phyloP scores from a whole-genome alignment of 2,888 invertebrate genomes.

The Anorthoa munda region DNA sequence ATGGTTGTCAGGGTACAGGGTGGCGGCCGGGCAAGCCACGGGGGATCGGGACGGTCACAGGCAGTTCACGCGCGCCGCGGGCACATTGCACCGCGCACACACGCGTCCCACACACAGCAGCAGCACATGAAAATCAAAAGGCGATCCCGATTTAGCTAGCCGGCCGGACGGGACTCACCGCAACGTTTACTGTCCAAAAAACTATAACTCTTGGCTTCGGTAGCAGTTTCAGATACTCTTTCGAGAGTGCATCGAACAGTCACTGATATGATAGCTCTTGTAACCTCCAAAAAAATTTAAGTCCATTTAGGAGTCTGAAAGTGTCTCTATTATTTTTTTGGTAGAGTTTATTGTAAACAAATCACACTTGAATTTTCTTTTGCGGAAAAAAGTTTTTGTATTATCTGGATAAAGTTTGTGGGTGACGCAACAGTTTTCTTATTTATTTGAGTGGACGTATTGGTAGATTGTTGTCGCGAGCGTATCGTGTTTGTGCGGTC shows the following conservation, averaged over 20 bases:
- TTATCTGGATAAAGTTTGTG: constrained; percentile 59
- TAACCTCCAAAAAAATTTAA: constrained; percentile 71
- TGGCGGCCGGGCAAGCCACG: constrained; percentile 95
- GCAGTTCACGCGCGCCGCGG: constrained; percentile 89
- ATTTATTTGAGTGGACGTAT: constrained; percentile 74
- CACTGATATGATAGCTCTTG: constrained; percentile 81
- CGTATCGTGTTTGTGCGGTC: constrained; percentile 80
- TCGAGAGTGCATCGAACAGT: constrained; percentile 75
- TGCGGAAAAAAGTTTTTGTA: constrained; percentile 64
- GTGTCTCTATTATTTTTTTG: constrained; percentile 63
- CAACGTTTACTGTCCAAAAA: constrained; percentile 76
- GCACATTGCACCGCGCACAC: constrained; percentile 90
- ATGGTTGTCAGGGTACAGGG: constrained; percentile 95
- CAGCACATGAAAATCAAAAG: constrained; percentile 90
- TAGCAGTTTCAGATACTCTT: constrained; percentile 66
- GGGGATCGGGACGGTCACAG: constrained; percentile 90
- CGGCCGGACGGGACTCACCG: constrained; percentile 82
- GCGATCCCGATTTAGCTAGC: constrained; percentile 90
- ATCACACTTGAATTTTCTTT: constrained; percentile 69
- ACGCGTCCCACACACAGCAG: constrained; percentile 86
- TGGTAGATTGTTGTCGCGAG: constrained; percentile 83
- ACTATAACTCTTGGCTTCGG: constrained; percentile 60
- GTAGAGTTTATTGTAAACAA: constrained; percentile 61
- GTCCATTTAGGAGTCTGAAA: constrained; percentile 67
- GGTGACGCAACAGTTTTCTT: constrained; percentile 80